These are phyloP conservation scores for Nothocercus julius DNA, from an alignment of 2,113 vertebrate species.

Conservation along the genomic window DNA sequence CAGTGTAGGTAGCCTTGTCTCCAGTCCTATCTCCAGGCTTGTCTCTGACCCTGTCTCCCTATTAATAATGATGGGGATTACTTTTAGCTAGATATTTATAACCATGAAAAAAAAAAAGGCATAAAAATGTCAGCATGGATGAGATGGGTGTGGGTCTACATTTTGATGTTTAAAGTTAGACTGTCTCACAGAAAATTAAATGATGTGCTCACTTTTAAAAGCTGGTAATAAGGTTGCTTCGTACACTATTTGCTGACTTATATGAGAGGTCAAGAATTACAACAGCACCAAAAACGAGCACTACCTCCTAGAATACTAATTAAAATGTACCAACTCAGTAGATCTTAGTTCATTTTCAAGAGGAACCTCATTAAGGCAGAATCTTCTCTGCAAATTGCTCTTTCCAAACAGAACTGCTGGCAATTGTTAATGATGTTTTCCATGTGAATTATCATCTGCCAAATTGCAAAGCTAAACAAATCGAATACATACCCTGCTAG, in stretches of 20 bases:
- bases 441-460: slow-evolving; percentile 10
- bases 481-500: background rate
- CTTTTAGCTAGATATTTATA: background rate
- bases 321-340: slow-evolving; percentile 40
- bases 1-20: background rate
- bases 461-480: slow-evolving; percentile 22
- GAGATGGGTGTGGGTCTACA: background rate
- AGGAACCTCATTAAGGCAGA: slow-evolving; percentile 48
- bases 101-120: background rate
- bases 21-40: too few species aligned
- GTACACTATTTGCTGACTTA: background rate
- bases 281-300: background rate
- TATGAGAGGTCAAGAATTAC: background rate
- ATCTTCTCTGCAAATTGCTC: slow-evolving; percentile 44
- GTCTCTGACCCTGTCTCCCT: too few species aligned
- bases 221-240: background rate
- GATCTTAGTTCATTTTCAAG: slow-evolving; percentile 31
- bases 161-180: background rate
- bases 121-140: background rate
- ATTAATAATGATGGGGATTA: background rate
- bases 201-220: background rate
- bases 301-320: background rate
- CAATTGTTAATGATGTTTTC: slow-evolving; percentile 53
- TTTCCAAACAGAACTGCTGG: slow-evolving; percentile 37
- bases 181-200: background rate